Evolutionary conservation across 2,113 vertebrate genomes (phyloP).

Genomic region (Tragelaphus buxtoni): DNA sequence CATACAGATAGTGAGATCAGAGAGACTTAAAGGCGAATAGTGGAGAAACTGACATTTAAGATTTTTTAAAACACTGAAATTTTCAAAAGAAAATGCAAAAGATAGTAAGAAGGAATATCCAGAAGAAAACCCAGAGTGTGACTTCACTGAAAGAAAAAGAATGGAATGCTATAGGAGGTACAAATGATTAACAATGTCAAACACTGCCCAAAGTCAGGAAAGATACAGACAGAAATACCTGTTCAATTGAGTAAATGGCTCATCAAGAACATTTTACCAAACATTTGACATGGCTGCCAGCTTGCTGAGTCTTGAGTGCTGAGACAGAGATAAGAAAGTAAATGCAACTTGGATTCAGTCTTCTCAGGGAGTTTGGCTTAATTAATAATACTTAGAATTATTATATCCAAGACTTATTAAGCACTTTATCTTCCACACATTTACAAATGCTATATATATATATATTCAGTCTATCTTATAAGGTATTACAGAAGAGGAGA

Average conservation of each 20-base stretch:
- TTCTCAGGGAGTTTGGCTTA: neutral
- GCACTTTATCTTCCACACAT: neutral
- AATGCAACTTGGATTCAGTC: neutral
- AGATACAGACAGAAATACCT: neutral
- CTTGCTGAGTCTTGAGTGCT: neutral
- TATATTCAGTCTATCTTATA: neutral
- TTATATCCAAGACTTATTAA: neutral
- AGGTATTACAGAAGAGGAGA: neutral
- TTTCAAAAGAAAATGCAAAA: neutral
- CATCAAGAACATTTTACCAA: neutral
- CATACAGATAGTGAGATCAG: neutral
- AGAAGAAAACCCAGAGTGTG: neutral
- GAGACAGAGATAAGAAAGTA: neutral
- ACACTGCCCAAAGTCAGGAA: neutral
- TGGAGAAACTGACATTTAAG: neutral
- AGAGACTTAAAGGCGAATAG: neutral
- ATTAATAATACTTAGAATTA: neutral
- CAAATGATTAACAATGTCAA: neutral
- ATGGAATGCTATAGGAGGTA: neutral
- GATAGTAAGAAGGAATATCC: neutral
- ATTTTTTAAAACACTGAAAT: neutral
- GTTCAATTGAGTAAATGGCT: neutral
- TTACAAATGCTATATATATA: neutral
- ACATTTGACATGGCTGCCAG: neutral
- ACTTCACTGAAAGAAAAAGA: neutral